A percentile compares a stretch with the other conserved stretches of the same genome.
Evolutionary conservation across 2,888 invertebrate genomes (phyloP).

Genomic region (Girardia tigrina): DNA sequence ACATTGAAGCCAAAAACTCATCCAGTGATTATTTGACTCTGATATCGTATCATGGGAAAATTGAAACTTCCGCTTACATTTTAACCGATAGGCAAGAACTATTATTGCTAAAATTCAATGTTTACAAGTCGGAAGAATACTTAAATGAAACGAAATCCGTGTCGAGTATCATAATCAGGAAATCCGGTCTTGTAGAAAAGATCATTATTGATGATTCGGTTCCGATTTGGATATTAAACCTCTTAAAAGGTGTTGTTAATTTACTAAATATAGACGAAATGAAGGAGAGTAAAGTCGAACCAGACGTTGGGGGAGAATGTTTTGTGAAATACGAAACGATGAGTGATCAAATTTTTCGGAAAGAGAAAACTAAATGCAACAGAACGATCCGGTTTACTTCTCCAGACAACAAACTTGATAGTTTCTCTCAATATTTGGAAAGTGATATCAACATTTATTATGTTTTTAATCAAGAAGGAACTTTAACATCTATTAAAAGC

Average conservation of each 20-base stretch:
- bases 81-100: background rate
- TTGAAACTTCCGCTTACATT: background rate
- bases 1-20: background rate
- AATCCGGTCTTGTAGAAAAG: background rate
- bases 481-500: background rate
- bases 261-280: conserved; percentile 4
- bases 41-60: background rate
- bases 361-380: background rate
- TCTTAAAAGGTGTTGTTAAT: background rate
- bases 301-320: background rate
- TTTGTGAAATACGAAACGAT: background rate
- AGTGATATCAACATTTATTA: background rate
- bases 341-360: background rate
- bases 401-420: background rate
- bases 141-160: background rate
- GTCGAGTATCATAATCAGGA: background rate
- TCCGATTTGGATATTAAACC: background rate
- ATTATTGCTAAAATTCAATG: conserved; percentile 9
- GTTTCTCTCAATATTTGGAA: background rate
- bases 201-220: background rate
- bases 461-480: background rate
- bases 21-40: background rate
- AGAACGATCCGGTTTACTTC: background rate
- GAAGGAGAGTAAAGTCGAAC: background rate
- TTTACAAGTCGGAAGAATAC: background rate